Percentiles rank a stretch among this genome's conserved stretches.
Conservation (phyloP, 1,140 invertebrate species). For the Brachionus rubens region DNA sequence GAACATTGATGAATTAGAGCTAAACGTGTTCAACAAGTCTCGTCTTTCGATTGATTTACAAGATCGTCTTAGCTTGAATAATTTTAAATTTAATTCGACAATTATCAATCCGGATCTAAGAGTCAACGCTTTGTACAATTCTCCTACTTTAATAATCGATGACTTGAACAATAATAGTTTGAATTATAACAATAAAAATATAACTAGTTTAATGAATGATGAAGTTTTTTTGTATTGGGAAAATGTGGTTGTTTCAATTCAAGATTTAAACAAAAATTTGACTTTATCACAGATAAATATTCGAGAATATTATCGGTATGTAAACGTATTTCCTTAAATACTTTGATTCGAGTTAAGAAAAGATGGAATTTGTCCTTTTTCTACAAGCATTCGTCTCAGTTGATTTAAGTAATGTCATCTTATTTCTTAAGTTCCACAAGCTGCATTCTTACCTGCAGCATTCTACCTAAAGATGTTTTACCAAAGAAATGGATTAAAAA, state of each 20-base stretch:
- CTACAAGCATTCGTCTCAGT: too few species aligned
- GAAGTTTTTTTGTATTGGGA: slow-evolving; percentile 63
- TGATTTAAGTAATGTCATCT: too few species aligned
- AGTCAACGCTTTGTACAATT: background rate
- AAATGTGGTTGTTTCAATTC: slow-evolving; percentile 59
- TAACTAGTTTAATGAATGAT: slow-evolving; percentile 62
- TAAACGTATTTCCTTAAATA: background rate
- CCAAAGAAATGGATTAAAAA: too few species aligned
- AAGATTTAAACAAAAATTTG: slow-evolving; percentile 58
- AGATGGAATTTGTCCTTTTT: too few species aligned
- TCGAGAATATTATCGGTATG: slow-evolving; percentile 65
- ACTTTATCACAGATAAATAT: slow-evolving; percentile 62
- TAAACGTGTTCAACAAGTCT: slow-evolving; percentile 47
- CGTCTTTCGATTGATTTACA: background rate
- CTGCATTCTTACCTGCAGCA: too few species aligned
- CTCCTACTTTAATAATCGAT: background rate
- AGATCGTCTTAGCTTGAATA: background rate
- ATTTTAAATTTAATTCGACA: slow-evolving; percentile 36
- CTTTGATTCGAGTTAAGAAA: background rate
- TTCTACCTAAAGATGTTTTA: too few species aligned
- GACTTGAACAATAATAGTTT: slow-evolving; percentile 30
- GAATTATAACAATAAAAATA: slow-evolving; percentile 29
- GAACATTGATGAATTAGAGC: slow-evolving; percentile 49
- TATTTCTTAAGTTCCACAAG: too few species aligned
- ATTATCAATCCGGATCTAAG: background rate